phyloP scores from a whole-genome alignment of 2,113 vertebrate species.

The Piaya cayana region DNA sequence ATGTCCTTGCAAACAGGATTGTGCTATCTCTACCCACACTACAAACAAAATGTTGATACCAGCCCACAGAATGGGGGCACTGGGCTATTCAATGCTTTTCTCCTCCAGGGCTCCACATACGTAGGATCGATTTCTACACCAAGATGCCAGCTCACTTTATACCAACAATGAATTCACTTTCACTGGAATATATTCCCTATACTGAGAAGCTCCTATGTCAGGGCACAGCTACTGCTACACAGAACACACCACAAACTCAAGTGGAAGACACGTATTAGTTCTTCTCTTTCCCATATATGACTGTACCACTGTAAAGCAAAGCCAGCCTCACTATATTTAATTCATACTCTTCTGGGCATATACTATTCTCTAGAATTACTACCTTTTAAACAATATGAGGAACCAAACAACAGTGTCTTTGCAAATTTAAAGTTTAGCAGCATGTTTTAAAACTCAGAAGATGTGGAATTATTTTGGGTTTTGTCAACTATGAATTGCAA shows the following conservation, averaged over 20 bases:
- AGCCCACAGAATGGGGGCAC: background rate
- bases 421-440: conserved; percentile 48
- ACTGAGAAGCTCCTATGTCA: background rate
- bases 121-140: background rate
- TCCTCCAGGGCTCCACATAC: background rate
- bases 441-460: conserved; percentile 52
- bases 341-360: background rate
- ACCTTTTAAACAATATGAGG: background rate
- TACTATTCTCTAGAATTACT: background rate
- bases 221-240: background rate
- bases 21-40: background rate
- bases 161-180: background rate
- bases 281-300: background rate
- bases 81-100: background rate
- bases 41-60: background rate
- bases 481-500: conserved; percentile 68
- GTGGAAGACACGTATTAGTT: background rate
- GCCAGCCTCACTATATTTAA: background rate
- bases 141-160: background rate
- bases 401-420: background rate
- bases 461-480: conserved; percentile 65
- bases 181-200: background rate
- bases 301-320: background rate
- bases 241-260: background rate
- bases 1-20: background rate